A percentile compares a stretch with the other conserved stretches of the same genome.
These are phyloP conservation scores for Eidolon dupreanum DNA, from an alignment of 2,797 vertebrate genomes.

Conservation along the genomic window DNA sequence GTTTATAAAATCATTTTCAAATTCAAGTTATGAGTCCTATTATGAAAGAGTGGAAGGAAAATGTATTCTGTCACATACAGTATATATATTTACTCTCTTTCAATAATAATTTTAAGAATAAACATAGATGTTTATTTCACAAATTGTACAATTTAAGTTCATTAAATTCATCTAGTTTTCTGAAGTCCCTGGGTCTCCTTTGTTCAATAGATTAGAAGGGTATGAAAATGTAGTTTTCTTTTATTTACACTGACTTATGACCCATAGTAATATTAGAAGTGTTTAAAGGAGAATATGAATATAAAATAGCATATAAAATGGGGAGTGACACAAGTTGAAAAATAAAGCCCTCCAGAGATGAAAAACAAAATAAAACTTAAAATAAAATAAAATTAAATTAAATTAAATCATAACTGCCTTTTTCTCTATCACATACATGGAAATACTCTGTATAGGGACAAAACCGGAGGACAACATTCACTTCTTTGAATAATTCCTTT, in stretches of 20 bases:
- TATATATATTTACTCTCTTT: neutral
- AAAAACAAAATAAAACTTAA: neutral
- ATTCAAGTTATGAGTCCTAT: neutral
- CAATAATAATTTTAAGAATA: neutral
- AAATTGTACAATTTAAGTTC: neutral
- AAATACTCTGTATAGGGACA: neutral
- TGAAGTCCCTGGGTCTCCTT: neutral
- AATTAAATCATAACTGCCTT: neutral
- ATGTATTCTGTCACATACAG: neutral
- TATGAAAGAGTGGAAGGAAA: neutral
- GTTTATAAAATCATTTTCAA: neutral
- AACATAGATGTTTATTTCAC: neutral
- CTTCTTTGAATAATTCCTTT: neutral
- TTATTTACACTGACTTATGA: neutral
- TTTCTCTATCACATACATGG: neutral
- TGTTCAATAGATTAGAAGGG: neutral
- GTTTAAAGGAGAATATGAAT: neutral
- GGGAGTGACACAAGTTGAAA: neutral
- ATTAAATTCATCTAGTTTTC: neutral
- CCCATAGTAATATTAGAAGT: neutral
- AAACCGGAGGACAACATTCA: neutral
- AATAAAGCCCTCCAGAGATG: neutral
- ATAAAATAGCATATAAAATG: neutral
- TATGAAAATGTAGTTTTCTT: neutral
- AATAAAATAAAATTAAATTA: neutral